Base-by-base conservation (phyloP, 1,140 invertebrate species). In the Trichonephila clavata region DNA sequence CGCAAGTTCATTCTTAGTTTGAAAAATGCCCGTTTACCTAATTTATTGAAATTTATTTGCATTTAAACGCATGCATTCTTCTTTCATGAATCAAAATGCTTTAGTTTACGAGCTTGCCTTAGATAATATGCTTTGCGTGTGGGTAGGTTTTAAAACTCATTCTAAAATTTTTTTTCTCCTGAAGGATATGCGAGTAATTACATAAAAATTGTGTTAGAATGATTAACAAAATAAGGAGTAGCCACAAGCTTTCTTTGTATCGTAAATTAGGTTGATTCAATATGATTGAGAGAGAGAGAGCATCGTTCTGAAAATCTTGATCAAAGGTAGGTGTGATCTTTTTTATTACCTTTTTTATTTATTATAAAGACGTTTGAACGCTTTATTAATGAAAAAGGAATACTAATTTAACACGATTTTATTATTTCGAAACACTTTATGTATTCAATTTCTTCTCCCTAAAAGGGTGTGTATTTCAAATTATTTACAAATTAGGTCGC, bases 161-260 rank as follows among this genome's bases (percentile, higher is more conserved):
- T 24, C 24, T 68, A 24, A 68, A 68, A 68, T 13, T 68, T 68
- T 24, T 24, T 68, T 32, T 32, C 32, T 32, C 2, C 32, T 13
- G n/a, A 68, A 68, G 43, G 8, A 21, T 21, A 10, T 10, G 24
- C 63, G 24, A 21, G 24, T 68, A 24, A 24, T 27, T 68, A 8
- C 24, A 68, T 68, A 24, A 68, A 24, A 24, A 68, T 68, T 21
- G n/a, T 13, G n/a, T 68, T 68, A 68, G 24, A 68, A 24, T 68
- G 63, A 68, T 68, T 68, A 24, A 68, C 63, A 68, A 68, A 68
- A 24, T n/a, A 68, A 68, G 63, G 63, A 68, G 63, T 68, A 68
- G 63, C 21, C 63, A 68, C 24, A 50, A 50, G 5, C 7, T 27
- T 68, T 7, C 63, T 68, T 68, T 68, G 63, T 68, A n/a, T 68